Evolutionary conservation across 2,797 vertebrate species (phyloP).

Genomic region (Pseudomugil tenellus): DNA sequence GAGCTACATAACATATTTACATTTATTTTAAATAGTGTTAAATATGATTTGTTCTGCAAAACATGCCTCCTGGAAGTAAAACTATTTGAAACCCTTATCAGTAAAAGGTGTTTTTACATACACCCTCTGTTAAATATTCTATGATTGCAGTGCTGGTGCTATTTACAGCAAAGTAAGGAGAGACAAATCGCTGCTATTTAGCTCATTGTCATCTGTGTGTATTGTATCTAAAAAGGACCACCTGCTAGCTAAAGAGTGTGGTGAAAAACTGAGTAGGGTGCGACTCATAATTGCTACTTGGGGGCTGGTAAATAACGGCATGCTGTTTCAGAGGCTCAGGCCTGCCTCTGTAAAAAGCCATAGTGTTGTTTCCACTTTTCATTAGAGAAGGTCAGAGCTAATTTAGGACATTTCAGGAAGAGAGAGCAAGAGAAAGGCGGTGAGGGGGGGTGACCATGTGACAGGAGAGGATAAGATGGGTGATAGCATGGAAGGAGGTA

Average conservation of each 20-base stretch:
- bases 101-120: constrained; percentile 3
- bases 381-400: constrained; percentile 78
- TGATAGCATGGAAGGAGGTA: constrained; percentile 21
- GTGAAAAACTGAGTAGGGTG: constrained; percentile 51
- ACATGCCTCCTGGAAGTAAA: background rate
- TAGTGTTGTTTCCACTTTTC: constrained; percentile 63
- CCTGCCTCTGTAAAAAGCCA: constrained; percentile 37
- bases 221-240: constrained; percentile 71
- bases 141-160: constrained; percentile 15
- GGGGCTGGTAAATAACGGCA: constrained; percentile 68
- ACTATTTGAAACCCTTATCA: constrained; percentile 21
- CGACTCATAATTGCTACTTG: constrained; percentile 64
- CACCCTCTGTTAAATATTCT: constrained; percentile 4
- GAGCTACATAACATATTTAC: no score
- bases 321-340: constrained; percentile 59
- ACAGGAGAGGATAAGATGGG: constrained; percentile 25
- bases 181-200: constrained; percentile 58
- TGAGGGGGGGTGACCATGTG: constrained; percentile 33
- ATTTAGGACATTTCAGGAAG: constrained; percentile 62
- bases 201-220: constrained; percentile 65
- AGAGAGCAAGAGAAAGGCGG: background rate
- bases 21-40: background rate
- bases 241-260: constrained; percentile 60
- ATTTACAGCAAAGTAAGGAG: constrained; percentile 45
- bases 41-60: background rate